phyloP scores from a whole-genome alignment of 2,888 invertebrate species.

The Hoplodrina blanda region DNA sequence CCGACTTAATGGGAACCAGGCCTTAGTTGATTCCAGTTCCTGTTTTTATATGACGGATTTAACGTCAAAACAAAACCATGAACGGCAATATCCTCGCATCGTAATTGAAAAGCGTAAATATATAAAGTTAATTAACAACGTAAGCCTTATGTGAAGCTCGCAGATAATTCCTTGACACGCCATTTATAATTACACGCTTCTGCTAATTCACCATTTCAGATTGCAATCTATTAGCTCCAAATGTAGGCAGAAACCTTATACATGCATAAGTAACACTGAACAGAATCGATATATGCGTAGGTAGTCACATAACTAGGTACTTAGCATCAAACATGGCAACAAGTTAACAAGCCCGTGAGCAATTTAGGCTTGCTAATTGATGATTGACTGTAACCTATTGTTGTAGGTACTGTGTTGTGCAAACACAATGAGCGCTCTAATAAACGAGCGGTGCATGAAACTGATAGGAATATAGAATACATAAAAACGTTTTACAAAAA shows the following conservation, averaged over 20 bases:
- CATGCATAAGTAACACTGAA: conserved; percentile 21
- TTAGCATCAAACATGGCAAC: conserved; percentile 25
- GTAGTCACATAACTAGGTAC: conserved; percentile 17
- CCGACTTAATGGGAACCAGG: too few relatives aligned
- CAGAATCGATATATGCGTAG: conserved; percentile 36
- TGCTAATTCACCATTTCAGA: conserved; percentile 19
- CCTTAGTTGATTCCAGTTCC: neutral
- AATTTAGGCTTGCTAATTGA: conserved; percentile 48
- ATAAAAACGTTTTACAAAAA: too few relatives aligned
- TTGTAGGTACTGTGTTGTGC: conserved; percentile 8
- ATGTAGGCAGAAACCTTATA: conserved; percentile 22
- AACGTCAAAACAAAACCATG: conserved; percentile 5
- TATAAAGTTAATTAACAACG: conserved; percentile 30
- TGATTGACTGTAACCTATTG: conserved; percentile 37
- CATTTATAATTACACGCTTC: conserved; percentile 44
- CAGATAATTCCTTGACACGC: conserved; percentile 11
- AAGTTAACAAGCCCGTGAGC: conserved; percentile 43
- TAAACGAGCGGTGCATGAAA: neutral
- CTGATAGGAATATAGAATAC: conserved; percentile 6
- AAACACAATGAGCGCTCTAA: conserved; percentile 11
- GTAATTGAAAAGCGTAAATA: conserved; percentile 23
- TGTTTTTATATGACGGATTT: conserved; percentile 5
- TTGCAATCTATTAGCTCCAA: conserved; percentile 27
- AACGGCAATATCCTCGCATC: neutral
- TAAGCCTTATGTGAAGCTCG: conserved; percentile 7